Evolutionary conservation across 2,113 vertebrate genomes (phyloP), one percentile per base, ranked within the genome.

Genomic region (Lampris incognitus): DNA sequence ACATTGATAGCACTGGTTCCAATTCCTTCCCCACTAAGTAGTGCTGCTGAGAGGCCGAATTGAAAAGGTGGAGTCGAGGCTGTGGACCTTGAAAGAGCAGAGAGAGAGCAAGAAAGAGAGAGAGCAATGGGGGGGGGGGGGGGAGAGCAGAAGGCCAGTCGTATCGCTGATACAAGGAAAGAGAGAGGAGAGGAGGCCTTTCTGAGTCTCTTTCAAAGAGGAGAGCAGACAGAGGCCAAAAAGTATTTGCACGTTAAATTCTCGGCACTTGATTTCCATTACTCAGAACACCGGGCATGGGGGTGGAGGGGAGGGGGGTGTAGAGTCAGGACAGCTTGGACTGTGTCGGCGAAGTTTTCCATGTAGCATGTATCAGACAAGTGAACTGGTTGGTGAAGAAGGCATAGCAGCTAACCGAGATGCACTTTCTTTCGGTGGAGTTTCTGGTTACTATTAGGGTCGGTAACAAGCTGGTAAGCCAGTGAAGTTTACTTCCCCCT

Each of bases 21-120:
- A 93, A 94, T 95, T 92, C 88, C 70, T 94, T 94, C 92, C 90
- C 91, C 86, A 92, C 95, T 92, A 94, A 94, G 85, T 91, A 81
- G 83, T 90, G 78, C 91, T 93, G 89, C 85, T 92, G 89, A 91
- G 92, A 86, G 87, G 82, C 76, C 85, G 92, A 91, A 93, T 88
- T 92, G 92, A 90, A 95, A 94, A 93, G 94, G 88, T 90, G 93
- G 94, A 89, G 90, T 87, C 44, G 71, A 79, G 92, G 85, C 91
- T 88, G 81, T 82, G 91, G 86, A 94, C 95, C 89, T 93, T 95
- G 89, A 95, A 94, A 92, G 86, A 83, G 84, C 38, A 85, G 69
- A 82, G 67, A 48, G 56, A 62, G 87, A 91, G 72, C 74, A 88
- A 76, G 74, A 90, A 36, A 60, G 76, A 51, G 24, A 24, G 24